Evolutionary conservation across 2,797 vertebrate genomes (phyloP), one percentile per base, ranked within the genome.

Genomic region (Fringilla coelebs): DNA sequence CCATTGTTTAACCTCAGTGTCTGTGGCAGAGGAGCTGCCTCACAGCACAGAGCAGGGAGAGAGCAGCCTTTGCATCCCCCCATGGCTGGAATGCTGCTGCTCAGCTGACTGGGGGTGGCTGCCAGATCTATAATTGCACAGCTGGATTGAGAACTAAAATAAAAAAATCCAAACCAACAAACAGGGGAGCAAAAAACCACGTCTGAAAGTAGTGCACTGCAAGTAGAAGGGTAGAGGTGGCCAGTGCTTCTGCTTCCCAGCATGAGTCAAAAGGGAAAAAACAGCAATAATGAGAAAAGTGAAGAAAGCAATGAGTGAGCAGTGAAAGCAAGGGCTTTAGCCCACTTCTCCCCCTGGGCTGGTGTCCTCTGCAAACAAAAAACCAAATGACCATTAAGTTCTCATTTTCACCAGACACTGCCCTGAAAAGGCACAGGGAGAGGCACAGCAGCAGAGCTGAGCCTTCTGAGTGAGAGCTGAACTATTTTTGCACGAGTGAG

Each of bases 21-120:
- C 49, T 60, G 55, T 83, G 65, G 5, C 2, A 54, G 66, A 68
- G 66, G 19, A 92, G 9, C 21, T 66, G 54, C 48, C 58, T 55
- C 6, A 36, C 9, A 8, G 55, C 3, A 3, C 36, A 68, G 89
- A 74, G 38, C 1, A 3, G 45, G 48, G 57, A 45, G 28, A 8
- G 38, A 85, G 40, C 45, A 91, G 76, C 54, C 36, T 66, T 75
- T 75, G 43, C 79, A 68, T 72, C 26, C 46, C n/a, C 38, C n/a
- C 4, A 3, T 0, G 2, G 76, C 65, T 51, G 32, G 68, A 73
- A 40, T 7, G 11, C 38, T 41, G 54, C 79, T 68, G 46, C 51
- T 95, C 88, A 79, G 85, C 91, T 95, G 91, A 70, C 66, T 88
- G 88, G 83, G 71, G 90, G 85, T 89, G 93, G 57, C 91, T 96